Conservation (phyloP, 2,888 invertebrate genomes). For the Pediacus dermestoides region DNA sequence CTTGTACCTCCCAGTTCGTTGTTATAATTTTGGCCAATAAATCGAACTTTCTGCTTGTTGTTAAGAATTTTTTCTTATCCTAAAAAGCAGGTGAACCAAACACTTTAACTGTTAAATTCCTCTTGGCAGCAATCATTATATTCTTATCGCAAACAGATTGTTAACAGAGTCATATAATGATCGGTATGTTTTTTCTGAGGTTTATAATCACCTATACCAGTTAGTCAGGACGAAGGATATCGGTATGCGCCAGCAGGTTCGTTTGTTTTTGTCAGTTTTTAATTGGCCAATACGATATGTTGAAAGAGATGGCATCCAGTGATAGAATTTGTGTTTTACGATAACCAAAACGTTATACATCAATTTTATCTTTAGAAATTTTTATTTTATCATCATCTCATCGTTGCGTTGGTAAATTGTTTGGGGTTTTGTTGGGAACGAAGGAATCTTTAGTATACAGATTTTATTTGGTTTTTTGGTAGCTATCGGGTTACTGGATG, state of each 20-base stretch:
- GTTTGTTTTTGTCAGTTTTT: background rate
- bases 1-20: no score
- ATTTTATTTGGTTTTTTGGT: no score
- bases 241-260: no score
- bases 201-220: constrained; percentile 1
- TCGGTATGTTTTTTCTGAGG: background rate
- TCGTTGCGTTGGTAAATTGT: constrained; percentile 1
- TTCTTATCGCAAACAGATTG: constrained; percentile 1
- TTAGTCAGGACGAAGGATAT: background rate
- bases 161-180: constrained; percentile 1
- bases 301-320: background rate
- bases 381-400: background rate
- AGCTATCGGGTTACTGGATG: no score
- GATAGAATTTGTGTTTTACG: constrained; percentile 2
- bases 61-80: no score
- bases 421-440: no score
- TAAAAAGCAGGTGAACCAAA: no score
- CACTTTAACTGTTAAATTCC: no score
- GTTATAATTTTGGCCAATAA: no score
- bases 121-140: no score
- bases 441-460: no score
- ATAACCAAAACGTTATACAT: constrained; percentile 1
- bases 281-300: constrained; percentile 1
- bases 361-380: constrained; percentile 2
- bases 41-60: no score